Conservation (phyloP, 2,797 vertebrate genomes). For the Sebastes baramenuke region DNA sequence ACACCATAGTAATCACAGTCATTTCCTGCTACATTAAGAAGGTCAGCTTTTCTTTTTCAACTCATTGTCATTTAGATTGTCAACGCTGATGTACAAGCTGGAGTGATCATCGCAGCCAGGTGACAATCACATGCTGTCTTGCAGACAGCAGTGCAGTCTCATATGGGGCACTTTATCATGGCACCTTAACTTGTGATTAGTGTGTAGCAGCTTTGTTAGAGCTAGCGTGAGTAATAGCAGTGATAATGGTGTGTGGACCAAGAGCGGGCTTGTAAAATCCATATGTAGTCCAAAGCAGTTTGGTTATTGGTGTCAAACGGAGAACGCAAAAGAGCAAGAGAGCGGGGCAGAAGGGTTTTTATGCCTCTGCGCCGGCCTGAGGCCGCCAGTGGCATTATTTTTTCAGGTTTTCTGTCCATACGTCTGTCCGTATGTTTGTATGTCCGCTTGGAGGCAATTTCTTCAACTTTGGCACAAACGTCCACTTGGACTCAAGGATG, state of each 20-base stretch:
- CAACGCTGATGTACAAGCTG: constrained; percentile 13
- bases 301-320: background rate
- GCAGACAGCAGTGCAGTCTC: background rate
- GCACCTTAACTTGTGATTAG: constrained; percentile 26
- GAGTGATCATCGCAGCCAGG: constrained; percentile 22
- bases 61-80: constrained; percentile 46
- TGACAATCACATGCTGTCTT: constrained; percentile 42
- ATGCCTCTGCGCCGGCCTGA: background rate
- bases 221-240: background rate
- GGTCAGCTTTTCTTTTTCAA: constrained; percentile 58
- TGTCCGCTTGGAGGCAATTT: too few species aligned
- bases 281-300: background rate
- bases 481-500: too few species aligned
- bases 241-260: background rate
- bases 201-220: background rate
- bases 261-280: background rate
- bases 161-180: background rate
- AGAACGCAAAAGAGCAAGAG: background rate
- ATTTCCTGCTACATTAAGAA: constrained; percentile 77
- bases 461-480: too few species aligned
- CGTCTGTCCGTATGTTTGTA: too few species aligned
- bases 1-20: constrained; percentile 76
- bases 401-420: too few species aligned
- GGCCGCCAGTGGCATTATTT: too few species aligned
- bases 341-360: background rate